Evolutionary conservation across 2,888 invertebrate genomes (phyloP).

Genomic region (Meandrusa payeni): DNA sequence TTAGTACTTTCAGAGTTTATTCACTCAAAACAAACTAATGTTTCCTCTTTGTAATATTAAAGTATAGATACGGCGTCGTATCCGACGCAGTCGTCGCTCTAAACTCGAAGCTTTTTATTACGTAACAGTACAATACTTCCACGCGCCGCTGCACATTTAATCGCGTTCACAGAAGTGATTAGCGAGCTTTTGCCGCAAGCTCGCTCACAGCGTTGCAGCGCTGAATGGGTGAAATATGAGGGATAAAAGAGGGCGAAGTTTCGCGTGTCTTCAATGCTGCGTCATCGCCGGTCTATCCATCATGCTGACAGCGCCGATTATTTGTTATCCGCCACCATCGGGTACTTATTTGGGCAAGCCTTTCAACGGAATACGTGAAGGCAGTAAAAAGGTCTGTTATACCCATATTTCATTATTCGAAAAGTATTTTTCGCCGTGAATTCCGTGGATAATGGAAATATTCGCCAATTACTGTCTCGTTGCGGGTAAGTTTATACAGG

Average conservation of each 20-base stretch:
- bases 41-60: too few relatives aligned
- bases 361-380: conserved; percentile 47
- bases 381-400: conserved; percentile 42
- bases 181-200: conserved; percentile 31
- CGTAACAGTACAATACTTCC: conserved; percentile 11
- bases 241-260: conserved; percentile 26
- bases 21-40: too few relatives aligned
- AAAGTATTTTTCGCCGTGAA: conserved; percentile 21
- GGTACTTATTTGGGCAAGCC: conserved; percentile 43
- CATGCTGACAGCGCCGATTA: conserved; percentile 66
- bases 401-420: conserved; percentile 38
- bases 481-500: too few relatives aligned
- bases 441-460: neutral
- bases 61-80: too few relatives aligned
- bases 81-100: too few relatives aligned
- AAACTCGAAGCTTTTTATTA: conserved; percentile 9
- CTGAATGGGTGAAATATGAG: conserved; percentile 38
- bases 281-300: conserved; percentile 66
- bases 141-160: conserved; percentile 21
- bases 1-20: too few relatives aligned
- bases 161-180: conserved; percentile 36
- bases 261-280: conserved; percentile 48
- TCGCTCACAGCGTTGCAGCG: conserved; percentile 25
- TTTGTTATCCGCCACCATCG: conserved; percentile 45
- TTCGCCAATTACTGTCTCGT: conserved; percentile 17